A percentile compares a stretch with the other conserved stretches of the same genome.
Conservation (phyloP, 35 echinoderm and acorn worm genomes). For the Apostichopus californicus region DNA sequence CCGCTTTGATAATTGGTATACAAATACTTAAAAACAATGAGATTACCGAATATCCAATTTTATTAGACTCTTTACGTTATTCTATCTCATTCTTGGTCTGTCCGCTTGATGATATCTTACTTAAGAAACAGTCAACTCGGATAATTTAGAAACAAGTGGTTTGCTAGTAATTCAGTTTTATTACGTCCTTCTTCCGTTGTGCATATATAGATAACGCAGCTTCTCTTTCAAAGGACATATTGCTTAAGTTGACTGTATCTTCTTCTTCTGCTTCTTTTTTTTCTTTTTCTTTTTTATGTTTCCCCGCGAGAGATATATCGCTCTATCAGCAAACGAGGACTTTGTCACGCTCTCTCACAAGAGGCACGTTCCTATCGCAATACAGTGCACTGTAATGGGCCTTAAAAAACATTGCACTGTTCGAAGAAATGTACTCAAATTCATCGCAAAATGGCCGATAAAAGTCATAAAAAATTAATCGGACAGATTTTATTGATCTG, state of each 20-base stretch:
- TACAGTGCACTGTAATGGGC: conserved; percentile 7
- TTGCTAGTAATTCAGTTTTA: conserved; percentile 34
- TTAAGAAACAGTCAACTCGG: not conserved
- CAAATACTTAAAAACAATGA: not conserved
- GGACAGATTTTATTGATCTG: conserved; percentile 47
- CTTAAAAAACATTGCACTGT: not conserved
- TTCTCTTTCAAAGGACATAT: conserved; percentile 25
- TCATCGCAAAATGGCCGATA: conserved; percentile 31
- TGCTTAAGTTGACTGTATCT: not conserved
- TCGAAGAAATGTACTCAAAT: conserved; percentile 3
- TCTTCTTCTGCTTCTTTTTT: not conserved
- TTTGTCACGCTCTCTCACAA: conserved; percentile 35
- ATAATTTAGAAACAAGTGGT: not conserved
- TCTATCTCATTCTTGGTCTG: not conserved
- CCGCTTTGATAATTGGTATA: too few relatives aligned
- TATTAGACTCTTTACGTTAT: not conserved
- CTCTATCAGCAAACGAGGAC: not conserved
- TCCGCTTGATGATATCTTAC: not conserved
- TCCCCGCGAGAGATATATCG: not conserved
- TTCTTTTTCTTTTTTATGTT: too few relatives aligned
- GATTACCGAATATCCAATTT: not conserved
- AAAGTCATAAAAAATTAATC: conserved; percentile 50
- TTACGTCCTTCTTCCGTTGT: not conserved
- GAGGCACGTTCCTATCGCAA: conserved; percentile 33
- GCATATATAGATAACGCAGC: not conserved